Base-by-base conservation (phyloP, 2,113 vertebrate genomes). In the Neolamprologus longior region DNA sequence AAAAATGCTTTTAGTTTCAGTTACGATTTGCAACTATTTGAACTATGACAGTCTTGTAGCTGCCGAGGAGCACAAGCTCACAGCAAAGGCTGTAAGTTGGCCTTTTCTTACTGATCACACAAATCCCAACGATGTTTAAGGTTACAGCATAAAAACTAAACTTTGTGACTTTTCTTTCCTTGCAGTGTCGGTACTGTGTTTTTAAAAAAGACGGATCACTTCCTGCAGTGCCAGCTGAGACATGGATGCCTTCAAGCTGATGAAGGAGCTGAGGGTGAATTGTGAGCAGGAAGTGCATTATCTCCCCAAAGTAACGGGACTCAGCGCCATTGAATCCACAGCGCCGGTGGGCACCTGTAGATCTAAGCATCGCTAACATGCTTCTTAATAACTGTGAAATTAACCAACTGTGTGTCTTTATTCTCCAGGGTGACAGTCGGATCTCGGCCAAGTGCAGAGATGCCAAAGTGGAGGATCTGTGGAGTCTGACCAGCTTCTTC, bases 401-500 rank as follows among this genome's bases (percentile, higher is more conserved):
- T 11, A 33, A 61, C 40, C 9, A 71, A n/a, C 37, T 21, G 7
- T 6, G 2, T 2, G 4, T 58, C 15, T 78, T 89, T 83, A 4
- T 61, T 68, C 63, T 33, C 0, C 87, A 99, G 98, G 97, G 97
- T 80, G 97, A 97, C 84, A 96, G 96, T 11, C 94, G 96, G 66
- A 96, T 99, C 90, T 98, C 97, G 52, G 96, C 98, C 4, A 97
- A 97, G 94, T 96, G 97, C 92, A 97, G 99, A 92, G 97, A 99
- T 78, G 97, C 96, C 90, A 97, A 98, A 96, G 99, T 98, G 82
- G 98, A 99, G 95, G 99, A 99, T 92, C 96, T 99, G 45, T 98
- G 98, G 97, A 99, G 98, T 50, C 95, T 99, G 91, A 98, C 97
- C 87, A 99, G 97, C 95, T 99, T 99, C 92, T 99, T 99, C 3